These are phyloP conservation scores for Raja brachyura DNA, from an alignment of 2,113 vertebrate genomes.

Conservation along the genomic window DNA sequence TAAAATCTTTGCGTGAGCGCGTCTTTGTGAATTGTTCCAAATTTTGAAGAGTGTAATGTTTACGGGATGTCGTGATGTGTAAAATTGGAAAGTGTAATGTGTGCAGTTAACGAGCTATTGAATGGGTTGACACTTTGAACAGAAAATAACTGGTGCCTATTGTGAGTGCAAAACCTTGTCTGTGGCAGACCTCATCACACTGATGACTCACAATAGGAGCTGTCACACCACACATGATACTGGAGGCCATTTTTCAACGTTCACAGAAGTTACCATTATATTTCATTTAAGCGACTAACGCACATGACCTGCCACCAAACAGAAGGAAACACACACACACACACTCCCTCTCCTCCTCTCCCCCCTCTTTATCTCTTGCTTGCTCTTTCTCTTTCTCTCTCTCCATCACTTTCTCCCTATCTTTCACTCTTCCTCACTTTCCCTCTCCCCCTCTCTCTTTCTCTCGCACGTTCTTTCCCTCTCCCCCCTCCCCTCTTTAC, in stretches of 20 bases:
- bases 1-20: constrained; percentile 42
- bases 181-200: constrained; percentile 52
- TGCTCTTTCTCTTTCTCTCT: no score
- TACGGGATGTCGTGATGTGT: constrained; percentile 52
- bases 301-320: not conserved
- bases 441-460: no score
- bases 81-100: constrained; percentile 43
- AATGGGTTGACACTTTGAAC: constrained; percentile 53
- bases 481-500: no score
- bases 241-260: constrained; percentile 54
- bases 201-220: constrained; percentile 61
- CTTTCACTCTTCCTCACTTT: no score
- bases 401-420: no score
- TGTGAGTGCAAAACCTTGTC: constrained; percentile 51
- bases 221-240: constrained; percentile 57
- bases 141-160: constrained; percentile 55
- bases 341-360: no score
- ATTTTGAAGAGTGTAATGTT: constrained; percentile 51
- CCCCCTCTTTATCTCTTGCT: no score
- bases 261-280: constrained; percentile 51
- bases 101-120: constrained; percentile 53
- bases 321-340: not conserved
- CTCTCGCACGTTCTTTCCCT: no score
- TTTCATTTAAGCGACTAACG: constrained; percentile 47
- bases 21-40: constrained; percentile 47